Evolutionary conservation across 2,888 invertebrate species (phyloP), one percentile per base, ranked within the genome.

Genomic region (Philereme vetulata): DNA sequence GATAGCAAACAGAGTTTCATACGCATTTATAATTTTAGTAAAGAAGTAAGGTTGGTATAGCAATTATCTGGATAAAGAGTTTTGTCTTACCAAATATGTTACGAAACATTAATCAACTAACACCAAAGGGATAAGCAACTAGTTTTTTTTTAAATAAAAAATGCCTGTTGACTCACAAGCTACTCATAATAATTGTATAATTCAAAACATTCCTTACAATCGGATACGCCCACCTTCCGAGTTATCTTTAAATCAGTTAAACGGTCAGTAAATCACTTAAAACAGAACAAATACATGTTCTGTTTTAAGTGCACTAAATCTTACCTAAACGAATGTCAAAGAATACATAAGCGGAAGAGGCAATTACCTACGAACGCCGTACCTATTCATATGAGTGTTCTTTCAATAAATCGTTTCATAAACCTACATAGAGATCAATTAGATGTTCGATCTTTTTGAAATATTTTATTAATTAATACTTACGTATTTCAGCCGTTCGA

Each of bases 261-360:
- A 60, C 60, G 43, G 51, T 36, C 35, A 50, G 56, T 64, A 62
- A 64, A 68, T 68, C 63, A 59, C 61, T 58, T 58, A 59, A 57
- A 55, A 47, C 47, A 49, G 65, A 64, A n/a, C n/a, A n/a, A n/a
- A n/a, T n/a, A n/a, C n/a, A n/a, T n/a, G n/a, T n/a, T n/a, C n/a
- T n/a, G n/a, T n/a, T n/a, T n/a, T 63, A 47, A 47, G 35, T 64
- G 76, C 78, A 80, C 76, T 85, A 82, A 82, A 83, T 84, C 83
- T 80, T 77, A 72, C 81, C 71, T 72, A 74, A 75, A 67, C 68
- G 66, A 70, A 70, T 74, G 74, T 75, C 72, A 72, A 75, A 80
- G 74, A 76, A 74, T 61, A 51, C 56, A 67, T 68, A 51, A 55
- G 69, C 80, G 81, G 76, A 72, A 58, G 62, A 53, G 43, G 33